phyloP scores from a whole-genome alignment of 2,888 invertebrate genomes.

The Coelinius sp. region DNA sequence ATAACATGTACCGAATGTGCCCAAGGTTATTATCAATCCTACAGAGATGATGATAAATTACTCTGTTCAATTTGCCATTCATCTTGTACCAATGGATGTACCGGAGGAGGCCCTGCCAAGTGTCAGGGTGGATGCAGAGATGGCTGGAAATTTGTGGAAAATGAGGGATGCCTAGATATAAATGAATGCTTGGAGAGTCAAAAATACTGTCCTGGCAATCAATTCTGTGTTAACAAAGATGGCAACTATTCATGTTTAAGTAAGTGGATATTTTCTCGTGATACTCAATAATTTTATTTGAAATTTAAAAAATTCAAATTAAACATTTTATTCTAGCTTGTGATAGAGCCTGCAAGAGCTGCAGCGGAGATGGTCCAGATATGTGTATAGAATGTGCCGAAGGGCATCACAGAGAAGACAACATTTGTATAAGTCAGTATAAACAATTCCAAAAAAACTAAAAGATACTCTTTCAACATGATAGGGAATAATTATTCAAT shows the following conservation, averaged over 20 bases:
- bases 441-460: constrained; percentile 22
- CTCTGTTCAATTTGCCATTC: constrained; percentile 85
- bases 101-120: constrained; percentile 80
- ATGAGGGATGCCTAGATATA: constrained; percentile 86
- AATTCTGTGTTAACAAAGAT: constrained; percentile 92
- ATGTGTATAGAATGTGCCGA: constrained; percentile 87
- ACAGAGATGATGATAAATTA: constrained; percentile 81
- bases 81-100: constrained; percentile 84
- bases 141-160: constrained; percentile 83
- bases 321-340: constrained; percentile 74
- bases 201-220: constrained; percentile 74
- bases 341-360: constrained; percentile 87
- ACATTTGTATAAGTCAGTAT: constrained; percentile 82
- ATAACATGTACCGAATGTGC: constrained; percentile 85
- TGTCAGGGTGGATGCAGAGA: constrained; percentile 76
- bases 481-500: constrained; percentile 23
- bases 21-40: constrained; percentile 81
- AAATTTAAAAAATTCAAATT: not conserved
- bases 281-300: not conserved
- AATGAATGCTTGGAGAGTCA: constrained; percentile 84
- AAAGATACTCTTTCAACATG: not conserved
- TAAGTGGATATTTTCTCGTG: constrained; percentile 52
- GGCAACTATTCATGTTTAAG: constrained; percentile 85
- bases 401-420: constrained; percentile 81
- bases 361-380: constrained; percentile 92